Conservation (phyloP, 1,140 invertebrate species). For the Anoplolepis gracilipes region DNA sequence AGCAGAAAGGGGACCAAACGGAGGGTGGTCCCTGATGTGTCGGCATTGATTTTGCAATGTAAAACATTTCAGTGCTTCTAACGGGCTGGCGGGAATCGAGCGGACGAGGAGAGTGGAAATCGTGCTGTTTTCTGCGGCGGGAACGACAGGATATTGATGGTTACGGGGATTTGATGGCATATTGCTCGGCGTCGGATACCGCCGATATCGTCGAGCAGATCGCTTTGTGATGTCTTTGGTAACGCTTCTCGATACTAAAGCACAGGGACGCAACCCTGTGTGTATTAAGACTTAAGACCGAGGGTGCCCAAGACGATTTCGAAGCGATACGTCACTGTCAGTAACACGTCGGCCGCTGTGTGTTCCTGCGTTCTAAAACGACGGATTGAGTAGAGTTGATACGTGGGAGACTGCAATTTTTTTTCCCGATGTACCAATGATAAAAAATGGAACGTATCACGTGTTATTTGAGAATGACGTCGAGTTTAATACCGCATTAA, state of each 20-base stretch:
- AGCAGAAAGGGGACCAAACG: slow-evolving; percentile 22
- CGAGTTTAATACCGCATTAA: neutral
- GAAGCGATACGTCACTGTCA: slow-evolving; percentile 77
- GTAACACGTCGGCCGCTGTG: slow-evolving; percentile 37
- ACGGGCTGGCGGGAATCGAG: slow-evolving; percentile 46
- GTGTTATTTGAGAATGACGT: neutral
- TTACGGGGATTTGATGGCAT: slow-evolving; percentile 86
- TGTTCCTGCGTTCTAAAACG: slow-evolving; percentile 31
- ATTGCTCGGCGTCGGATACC: slow-evolving; percentile 80
- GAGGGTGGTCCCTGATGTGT: slow-evolving; percentile 72
- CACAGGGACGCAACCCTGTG: slow-evolving; percentile 52
- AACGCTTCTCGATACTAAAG: slow-evolving; percentile 80
- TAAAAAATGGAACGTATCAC: neutral
- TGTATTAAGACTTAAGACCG: slow-evolving; percentile 63
- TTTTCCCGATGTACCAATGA: neutral
- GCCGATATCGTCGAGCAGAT: slow-evolving; percentile 77
- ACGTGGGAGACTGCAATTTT: slow-evolving; percentile 8
- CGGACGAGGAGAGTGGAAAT: slow-evolving; percentile 65
- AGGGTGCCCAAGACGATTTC: slow-evolving; percentile 72
- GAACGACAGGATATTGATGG: slow-evolving; percentile 84
- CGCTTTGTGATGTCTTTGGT: slow-evolving; percentile 85
- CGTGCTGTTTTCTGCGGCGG: slow-evolving; percentile 64
- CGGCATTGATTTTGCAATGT: slow-evolving; percentile 86
- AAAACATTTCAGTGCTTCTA: slow-evolving; percentile 83
- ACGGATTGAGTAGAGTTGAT: slow-evolving; percentile 26